These are phyloP conservation scores for Melipona beecheii DNA, from an alignment of 2,888 invertebrate genomes.

Conservation along the genomic window DNA sequence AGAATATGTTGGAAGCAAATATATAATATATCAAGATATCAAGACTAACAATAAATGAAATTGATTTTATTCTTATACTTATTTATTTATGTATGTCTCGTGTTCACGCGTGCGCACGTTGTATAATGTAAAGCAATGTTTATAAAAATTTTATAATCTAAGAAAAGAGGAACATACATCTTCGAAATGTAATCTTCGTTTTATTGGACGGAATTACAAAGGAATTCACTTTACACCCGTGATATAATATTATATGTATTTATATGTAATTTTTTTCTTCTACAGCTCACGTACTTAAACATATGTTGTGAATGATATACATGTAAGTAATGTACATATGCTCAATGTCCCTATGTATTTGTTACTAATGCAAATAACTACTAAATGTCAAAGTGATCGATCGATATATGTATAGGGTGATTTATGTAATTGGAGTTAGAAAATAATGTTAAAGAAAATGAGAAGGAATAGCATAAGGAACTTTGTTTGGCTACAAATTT, in stretches of 20 bases:
- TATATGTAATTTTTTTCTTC: background rate
- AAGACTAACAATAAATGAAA: background rate
- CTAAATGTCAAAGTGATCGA: background rate
- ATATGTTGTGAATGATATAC: background rate
- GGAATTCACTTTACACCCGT: background rate
- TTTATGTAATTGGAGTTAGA: too few species aligned
- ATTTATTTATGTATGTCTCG: background rate
- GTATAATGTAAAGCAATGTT: background rate
- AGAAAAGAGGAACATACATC: background rate
- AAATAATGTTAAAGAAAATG: too few species aligned
- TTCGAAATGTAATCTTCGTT: background rate
- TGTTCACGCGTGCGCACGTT: background rate
- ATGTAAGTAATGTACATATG: background rate
- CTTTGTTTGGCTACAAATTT: too few species aligned
- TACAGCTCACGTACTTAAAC: background rate
- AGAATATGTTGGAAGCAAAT: background rate
- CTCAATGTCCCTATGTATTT: conserved; percentile 10
- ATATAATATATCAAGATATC: too few species aligned
- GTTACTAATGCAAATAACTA: background rate
- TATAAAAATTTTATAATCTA: background rate
- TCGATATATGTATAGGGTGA: background rate
- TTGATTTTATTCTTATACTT: background rate
- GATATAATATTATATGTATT: background rate
- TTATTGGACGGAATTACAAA: background rate
- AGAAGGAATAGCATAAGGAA: too few species aligned